Conservation (phyloP, 1,140 invertebrate genomes). For the Gyrodactylus salaris region DNA sequence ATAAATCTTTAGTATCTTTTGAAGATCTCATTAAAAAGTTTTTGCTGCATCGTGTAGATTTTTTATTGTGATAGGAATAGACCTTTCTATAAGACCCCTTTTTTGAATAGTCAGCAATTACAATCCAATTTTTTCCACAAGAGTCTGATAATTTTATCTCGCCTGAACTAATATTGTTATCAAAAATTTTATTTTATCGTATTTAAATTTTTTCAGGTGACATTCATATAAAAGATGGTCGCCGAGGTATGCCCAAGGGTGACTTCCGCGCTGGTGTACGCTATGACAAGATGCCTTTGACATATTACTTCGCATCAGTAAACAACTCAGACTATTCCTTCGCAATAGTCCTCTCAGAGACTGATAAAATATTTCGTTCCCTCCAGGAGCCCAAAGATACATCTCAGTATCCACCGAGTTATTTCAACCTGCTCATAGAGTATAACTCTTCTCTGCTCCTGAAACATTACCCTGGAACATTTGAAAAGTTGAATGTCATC, state of each 20-base stretch:
- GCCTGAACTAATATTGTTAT: no score
- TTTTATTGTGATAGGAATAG: no score
- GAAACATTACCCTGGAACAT: slow-evolving; percentile 13
- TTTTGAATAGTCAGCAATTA: no score
- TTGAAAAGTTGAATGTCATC: slow-evolving; percentile 16
- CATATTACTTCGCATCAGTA: slow-evolving; percentile 19
- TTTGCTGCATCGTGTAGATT: no score
- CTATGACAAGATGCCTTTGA: slow-evolving; percentile 10
- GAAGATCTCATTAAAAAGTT: no score
- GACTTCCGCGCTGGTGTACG: slow-evolving; percentile 10
- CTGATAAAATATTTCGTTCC: slow-evolving; percentile 20
- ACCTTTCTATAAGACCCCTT: no score
- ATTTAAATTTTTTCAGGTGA: slow-evolving; percentile 8
- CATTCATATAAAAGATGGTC: not conserved
- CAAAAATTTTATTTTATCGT: no score
- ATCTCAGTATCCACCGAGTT: slow-evolving; percentile 13
- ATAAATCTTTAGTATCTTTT: no score
- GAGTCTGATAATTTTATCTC: no score
- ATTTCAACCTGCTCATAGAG: slow-evolving; percentile 19
- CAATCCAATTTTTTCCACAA: no score
- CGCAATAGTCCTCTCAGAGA: slow-evolving; percentile 19
- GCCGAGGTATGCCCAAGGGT: slow-evolving; percentile 8
- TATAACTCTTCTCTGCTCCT: slow-evolving; percentile 14
- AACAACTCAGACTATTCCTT: slow-evolving; percentile 20
- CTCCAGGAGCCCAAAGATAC: slow-evolving; percentile 17